These are phyloP conservation scores for Hirtodrosophila confusa DNA, from an alignment of 2,888 invertebrate genomes.

Conservation along the genomic window DNA sequence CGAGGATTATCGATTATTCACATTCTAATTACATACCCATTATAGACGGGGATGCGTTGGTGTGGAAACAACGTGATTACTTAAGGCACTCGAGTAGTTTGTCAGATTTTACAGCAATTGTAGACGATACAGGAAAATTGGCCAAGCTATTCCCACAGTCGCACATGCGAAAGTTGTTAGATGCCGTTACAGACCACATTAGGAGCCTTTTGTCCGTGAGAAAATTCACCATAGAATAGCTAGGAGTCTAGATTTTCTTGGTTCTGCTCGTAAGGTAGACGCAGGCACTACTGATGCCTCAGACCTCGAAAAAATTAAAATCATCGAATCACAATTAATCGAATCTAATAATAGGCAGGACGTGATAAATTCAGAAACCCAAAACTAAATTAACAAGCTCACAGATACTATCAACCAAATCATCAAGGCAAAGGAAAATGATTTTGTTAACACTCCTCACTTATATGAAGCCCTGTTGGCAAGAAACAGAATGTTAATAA, in stretches of 20 bases:
- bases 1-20: background rate
- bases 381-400: background rate
- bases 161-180: slow-evolving; percentile 10
- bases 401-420: slow-evolving; percentile 4
- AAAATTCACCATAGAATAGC: background rate
- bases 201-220: background rate
- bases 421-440: background rate
- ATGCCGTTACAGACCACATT: slow-evolving; percentile 6
- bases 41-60: slow-evolving; percentile 5
- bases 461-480: too few species aligned
- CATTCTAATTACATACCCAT: slow-evolving; percentile 2
- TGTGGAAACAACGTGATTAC: slow-evolving; percentile 8
- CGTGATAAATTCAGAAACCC: background rate
- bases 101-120: background rate
- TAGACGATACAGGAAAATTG: slow-evolving; percentile 10
- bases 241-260: too few species aligned
- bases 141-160: slow-evolving; percentile 6
- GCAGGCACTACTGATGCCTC: slow-evolving; percentile 3
- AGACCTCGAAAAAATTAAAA: background rate
- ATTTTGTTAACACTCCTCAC: background rate
- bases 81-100: slow-evolving; percentile 11
- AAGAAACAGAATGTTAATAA: background rate
- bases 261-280: background rate
- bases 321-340: background rate
- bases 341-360: background rate